phyloP scores from a whole-genome alignment of 2,113 vertebrate species.

The Esox niger region DNA sequence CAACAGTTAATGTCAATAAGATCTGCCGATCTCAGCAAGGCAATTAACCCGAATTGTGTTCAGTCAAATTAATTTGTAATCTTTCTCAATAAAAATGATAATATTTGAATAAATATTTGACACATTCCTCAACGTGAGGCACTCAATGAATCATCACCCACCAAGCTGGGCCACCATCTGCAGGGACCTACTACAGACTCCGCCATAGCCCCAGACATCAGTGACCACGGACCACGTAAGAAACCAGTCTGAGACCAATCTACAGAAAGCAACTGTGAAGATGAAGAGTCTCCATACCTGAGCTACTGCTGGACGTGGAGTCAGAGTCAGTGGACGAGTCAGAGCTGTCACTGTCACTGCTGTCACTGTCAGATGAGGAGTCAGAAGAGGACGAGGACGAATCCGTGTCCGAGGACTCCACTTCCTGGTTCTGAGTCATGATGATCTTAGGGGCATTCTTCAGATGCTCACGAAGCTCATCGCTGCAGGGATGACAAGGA shows the following conservation, averaged over 20 bases:
- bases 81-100: too few species aligned
- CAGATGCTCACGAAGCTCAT: conserved; percentile 93
- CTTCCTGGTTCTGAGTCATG: conserved; percentile 93
- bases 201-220: too few species aligned
- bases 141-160: not conserved
- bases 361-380: conserved; percentile 58
- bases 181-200: too few species aligned
- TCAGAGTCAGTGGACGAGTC: conserved; percentile 74
- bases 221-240: too few species aligned
- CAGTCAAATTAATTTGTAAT: too few species aligned
- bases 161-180: not conserved
- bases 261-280: not conserved
- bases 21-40: too few species aligned
- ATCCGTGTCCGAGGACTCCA: conserved; percentile 85
- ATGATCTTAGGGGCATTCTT: conserved; percentile 98
- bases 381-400: conserved; percentile 71
- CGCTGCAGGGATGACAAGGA: conserved; percentile 68
- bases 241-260: not conserved
- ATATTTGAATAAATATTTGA: too few species aligned
- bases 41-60: too few species aligned
- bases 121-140: not conserved
- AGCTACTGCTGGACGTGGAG: conserved; percentile 78
- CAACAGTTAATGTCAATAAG: not conserved
- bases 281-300: conserved; percentile 68
- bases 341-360: conserved; percentile 57